Percentiles rank a stretch among this genome's conserved stretches.
Conservation (phyloP, 2,888 invertebrate species). For the Cheilosia scutellata region DNA sequence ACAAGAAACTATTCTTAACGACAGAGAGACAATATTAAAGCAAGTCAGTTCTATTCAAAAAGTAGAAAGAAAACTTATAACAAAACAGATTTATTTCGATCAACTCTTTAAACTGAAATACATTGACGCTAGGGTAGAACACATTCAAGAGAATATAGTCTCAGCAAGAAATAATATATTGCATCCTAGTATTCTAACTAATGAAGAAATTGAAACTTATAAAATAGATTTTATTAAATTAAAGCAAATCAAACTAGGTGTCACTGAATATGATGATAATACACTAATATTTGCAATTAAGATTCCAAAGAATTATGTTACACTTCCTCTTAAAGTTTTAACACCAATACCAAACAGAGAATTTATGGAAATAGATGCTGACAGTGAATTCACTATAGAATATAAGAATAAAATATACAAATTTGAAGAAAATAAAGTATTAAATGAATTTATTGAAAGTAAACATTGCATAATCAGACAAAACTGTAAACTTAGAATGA, state of each 20-base stretch:
- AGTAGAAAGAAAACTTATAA: slow-evolving; percentile 24
- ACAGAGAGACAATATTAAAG: slow-evolving; percentile 47
- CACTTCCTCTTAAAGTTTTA: slow-evolving; percentile 36
- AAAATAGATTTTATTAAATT: slow-evolving; percentile 56
- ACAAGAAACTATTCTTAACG: slow-evolving; percentile 48
- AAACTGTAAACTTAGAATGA: slow-evolving; percentile 29
- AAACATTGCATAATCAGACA: slow-evolving; percentile 15
- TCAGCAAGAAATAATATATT: slow-evolving; percentile 57
- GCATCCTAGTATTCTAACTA: slow-evolving; percentile 60
- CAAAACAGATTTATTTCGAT: slow-evolving; percentile 21
- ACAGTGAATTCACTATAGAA: neutral
- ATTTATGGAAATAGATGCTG: slow-evolving; percentile 34
- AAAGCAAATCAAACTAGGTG: slow-evolving; percentile 33
- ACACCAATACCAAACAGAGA: slow-evolving; percentile 50
- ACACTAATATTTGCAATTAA: slow-evolving; percentile 45
- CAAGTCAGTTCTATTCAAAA: slow-evolving; percentile 2
- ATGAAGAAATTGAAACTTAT: slow-evolving; percentile 56
- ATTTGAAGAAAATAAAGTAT: slow-evolving; percentile 35
- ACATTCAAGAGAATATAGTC: slow-evolving; percentile 55
- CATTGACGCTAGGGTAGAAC: slow-evolving; percentile 44
- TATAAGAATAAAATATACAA: slow-evolving; percentile 9
- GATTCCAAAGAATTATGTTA: slow-evolving; percentile 41
- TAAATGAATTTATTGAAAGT: slow-evolving; percentile 26
- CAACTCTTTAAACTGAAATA: slow-evolving; percentile 50
- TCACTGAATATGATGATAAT: slow-evolving; percentile 25